Evolutionary conservation across 2,797 vertebrate species (phyloP).

Genomic region (Megalops cyprinoides): DNA sequence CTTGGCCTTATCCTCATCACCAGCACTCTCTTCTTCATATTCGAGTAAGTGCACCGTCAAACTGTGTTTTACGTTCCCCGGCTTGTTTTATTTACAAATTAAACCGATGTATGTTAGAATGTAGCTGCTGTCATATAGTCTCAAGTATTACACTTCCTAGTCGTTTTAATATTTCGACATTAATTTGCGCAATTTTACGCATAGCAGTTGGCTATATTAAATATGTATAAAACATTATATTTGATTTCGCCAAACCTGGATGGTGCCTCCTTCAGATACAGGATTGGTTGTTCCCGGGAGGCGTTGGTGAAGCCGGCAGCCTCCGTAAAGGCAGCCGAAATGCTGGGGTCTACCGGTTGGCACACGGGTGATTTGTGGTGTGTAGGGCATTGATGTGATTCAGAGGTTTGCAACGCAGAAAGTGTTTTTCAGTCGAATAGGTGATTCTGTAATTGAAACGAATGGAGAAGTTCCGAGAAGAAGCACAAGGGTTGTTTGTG

Average conservation of each 20-base stretch:
- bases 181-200: too few species aligned
- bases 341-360: too few species aligned
- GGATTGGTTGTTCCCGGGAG: not conserved
- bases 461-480: not conserved
- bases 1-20: slow-evolving; percentile 88
- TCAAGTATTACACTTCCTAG: too few species aligned
- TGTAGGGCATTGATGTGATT: too few species aligned
- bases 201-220: too few species aligned
- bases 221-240: too few species aligned
- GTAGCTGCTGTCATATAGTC: too few species aligned
- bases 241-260: not conserved
- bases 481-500: not conserved
- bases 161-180: too few species aligned
- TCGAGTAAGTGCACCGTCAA: slow-evolving; percentile 81
- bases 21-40: slow-evolving; percentile 87
- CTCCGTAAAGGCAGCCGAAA: not conserved
- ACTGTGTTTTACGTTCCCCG: not conserved
- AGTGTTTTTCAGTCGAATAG: not conserved
- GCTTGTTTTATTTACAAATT: too few species aligned
- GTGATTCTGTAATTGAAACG: not conserved
- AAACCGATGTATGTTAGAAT: too few species aligned
- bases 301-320: not conserved
- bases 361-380: too few species aligned
- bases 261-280: too few species aligned
- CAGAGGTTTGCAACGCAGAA: not conserved